These are phyloP conservation scores for Crematogaster levior DNA, from an alignment of 2,888 invertebrate genomes.

Conservation along the genomic window DNA sequence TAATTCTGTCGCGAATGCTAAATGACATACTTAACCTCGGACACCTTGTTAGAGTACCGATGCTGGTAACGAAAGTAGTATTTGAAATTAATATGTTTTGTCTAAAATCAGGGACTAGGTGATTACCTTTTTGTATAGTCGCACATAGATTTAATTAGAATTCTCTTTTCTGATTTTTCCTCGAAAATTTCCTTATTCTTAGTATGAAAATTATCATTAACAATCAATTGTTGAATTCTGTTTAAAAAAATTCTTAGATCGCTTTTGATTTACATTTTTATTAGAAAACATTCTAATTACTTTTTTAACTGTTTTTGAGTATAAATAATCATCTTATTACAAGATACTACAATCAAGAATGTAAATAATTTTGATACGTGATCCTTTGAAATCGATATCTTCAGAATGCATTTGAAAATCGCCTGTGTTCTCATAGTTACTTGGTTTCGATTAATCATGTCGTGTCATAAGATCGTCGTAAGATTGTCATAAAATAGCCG, in stretches of 20 bases:
- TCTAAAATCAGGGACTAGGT: conserved; percentile 12
- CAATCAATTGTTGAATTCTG: neutral
- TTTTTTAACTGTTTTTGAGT: neutral
- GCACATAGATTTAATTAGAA: conserved; percentile 17
- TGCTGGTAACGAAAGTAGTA: conserved; percentile 44
- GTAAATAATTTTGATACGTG: neutral
- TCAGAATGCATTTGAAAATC: neutral
- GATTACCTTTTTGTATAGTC: conserved; percentile 32
- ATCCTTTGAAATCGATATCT: conserved; percentile 11
- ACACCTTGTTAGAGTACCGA: conserved; percentile 59
- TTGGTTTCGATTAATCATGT: conserved; percentile 17
- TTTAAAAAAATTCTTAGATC: neutral
- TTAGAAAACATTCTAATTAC: neutral
- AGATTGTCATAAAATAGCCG: conserved; percentile 19
- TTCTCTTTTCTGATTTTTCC: neutral
- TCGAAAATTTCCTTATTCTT: neutral
- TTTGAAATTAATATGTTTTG: conserved; percentile 61
- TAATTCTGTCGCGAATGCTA: conserved; percentile 54
- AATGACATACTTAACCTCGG: conserved; percentile 48
- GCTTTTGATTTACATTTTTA: neutral
- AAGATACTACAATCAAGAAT: too few relatives aligned
- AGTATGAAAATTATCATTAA: neutral
- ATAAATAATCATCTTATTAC: neutral
- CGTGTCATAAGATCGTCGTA: conserved; percentile 22
- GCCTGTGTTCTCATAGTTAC: conserved; percentile 2